Evolutionary conservation across 2,888 invertebrate species (phyloP).

Genomic region (Prosapia bicincta): DNA sequence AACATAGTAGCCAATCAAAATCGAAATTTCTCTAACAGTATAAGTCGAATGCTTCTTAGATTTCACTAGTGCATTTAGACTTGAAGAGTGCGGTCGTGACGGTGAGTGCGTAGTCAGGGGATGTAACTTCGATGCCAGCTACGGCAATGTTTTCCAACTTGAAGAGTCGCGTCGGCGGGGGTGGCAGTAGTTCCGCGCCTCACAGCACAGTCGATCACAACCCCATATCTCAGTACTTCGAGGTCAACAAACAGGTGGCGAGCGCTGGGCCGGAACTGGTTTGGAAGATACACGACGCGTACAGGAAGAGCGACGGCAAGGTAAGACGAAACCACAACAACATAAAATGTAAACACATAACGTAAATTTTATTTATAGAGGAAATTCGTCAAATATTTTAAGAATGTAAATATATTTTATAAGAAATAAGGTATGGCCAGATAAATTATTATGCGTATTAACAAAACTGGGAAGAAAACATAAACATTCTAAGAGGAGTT

Average conservation of each 20-base stretch:
- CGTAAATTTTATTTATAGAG: no score
- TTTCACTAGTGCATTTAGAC: background rate
- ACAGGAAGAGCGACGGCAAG: conserved; percentile 83
- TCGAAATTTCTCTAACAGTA: background rate
- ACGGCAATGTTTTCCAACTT: conserved; percentile 71
- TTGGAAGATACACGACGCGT: conserved; percentile 90
- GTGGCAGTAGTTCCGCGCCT: conserved; percentile 42
- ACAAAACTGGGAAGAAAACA: no score
- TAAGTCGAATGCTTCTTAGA: background rate
- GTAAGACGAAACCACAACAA: no score
- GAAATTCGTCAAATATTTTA: no score
- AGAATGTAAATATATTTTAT: no score
- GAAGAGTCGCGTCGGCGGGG: conserved; percentile 54
- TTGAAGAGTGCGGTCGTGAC: background rate
- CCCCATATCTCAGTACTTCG: conserved; percentile 84
- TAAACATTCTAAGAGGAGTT: no score
- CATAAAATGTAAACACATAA: background rate
- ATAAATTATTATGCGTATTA: no score
- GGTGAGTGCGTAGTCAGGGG: background rate
- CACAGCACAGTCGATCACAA: conserved; percentile 64
- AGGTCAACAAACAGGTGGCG: conserved; percentile 75
- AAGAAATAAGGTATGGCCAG: no score
- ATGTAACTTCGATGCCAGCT: conserved; percentile 42
- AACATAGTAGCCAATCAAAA: background rate
- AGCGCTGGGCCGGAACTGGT: conserved; percentile 85